A percentile compares a stretch with the other conserved stretches of the same genome.
Conservation (phyloP, 2,113 vertebrate genomes). For the Notothenia rossii region DNA sequence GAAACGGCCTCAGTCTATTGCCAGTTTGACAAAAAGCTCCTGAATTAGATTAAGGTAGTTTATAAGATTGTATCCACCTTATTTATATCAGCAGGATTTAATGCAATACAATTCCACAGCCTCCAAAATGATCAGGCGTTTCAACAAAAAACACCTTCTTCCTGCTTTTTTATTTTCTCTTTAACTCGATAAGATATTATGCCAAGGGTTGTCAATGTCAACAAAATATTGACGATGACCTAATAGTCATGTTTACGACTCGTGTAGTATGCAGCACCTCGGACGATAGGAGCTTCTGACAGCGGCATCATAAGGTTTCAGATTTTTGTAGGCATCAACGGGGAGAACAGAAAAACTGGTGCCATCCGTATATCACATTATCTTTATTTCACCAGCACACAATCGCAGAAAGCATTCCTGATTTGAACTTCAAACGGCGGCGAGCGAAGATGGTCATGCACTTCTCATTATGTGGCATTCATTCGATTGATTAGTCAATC, state of each 20-base stretch:
- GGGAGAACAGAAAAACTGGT: neutral
- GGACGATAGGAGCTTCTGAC: neutral
- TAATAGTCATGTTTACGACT: neutral
- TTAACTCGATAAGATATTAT: no score
- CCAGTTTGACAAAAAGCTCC: no score
- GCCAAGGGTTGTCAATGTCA: no score
- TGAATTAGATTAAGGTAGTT: no score
- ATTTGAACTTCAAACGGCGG: slow-evolving; percentile 25
- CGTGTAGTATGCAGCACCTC: fast-evolving
- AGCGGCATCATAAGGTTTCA: neutral
- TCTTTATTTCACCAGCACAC: slow-evolving; percentile 37
- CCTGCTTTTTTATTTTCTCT: no score
- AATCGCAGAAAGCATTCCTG: slow-evolving; percentile 29
- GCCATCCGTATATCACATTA: slow-evolving; percentile 43
- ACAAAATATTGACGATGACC: no score
- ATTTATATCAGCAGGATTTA: no score
- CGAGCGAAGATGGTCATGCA: slow-evolving; percentile 37
- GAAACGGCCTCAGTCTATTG: no score
- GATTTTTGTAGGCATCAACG: neutral
- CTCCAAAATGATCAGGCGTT: no score
- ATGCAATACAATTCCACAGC: no score
- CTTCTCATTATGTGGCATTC: slow-evolving; percentile 41
- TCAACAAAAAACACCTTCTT: no score
- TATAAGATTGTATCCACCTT: no score
- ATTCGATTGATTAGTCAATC: slow-evolving; percentile 57